Conservation (phyloP, 2,113 vertebrate species). For the Crotalus horridus region DNA sequence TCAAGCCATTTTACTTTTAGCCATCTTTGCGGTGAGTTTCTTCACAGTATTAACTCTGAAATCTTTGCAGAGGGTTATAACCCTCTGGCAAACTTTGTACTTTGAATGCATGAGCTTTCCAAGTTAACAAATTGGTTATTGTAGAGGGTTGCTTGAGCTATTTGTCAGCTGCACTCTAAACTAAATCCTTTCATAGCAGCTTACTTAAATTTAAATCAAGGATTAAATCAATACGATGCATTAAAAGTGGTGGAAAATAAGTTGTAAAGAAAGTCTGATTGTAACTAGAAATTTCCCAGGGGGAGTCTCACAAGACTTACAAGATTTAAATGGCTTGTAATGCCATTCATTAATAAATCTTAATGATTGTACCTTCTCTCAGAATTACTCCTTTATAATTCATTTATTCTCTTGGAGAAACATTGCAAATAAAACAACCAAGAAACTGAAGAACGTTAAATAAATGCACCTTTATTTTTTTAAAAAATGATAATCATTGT, state of each 20-base stretch:
- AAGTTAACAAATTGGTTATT: neutral
- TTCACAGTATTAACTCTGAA: neutral
- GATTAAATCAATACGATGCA: neutral
- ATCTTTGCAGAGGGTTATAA: neutral
- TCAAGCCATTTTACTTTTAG: neutral
- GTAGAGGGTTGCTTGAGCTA: neutral
- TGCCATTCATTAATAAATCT: neutral
- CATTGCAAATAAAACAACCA: neutral
- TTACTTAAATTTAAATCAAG: conserved; percentile 1
- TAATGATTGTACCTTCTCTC: neutral
- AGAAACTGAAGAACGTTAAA: neutral
- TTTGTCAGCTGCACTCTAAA: neutral
- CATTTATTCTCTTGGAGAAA: neutral
- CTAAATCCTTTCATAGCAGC: neutral
- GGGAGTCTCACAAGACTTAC: neutral
- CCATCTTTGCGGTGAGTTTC: neutral
- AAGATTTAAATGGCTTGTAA: neutral
- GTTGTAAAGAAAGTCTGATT: neutral
- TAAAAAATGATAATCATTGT: neutral
- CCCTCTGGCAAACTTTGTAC: neutral
- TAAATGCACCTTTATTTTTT: neutral
- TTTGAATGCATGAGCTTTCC: neutral
- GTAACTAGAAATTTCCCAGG: neutral
- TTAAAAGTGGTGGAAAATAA: neutral
- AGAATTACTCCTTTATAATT: neutral